Conservation (phyloP, 2,113 vertebrate species). For the Atlantisia rogersi region DNA sequence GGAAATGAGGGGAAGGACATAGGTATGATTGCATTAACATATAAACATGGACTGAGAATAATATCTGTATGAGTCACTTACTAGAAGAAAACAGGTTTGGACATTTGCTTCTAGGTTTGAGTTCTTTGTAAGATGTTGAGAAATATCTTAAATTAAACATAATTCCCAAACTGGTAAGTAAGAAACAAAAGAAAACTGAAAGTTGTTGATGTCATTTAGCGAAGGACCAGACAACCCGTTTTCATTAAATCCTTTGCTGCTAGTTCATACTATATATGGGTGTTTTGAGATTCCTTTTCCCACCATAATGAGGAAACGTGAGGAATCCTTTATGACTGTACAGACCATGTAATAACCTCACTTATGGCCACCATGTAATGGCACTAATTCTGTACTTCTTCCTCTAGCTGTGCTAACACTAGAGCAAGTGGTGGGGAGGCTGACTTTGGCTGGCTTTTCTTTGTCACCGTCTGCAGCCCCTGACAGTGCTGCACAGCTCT, state of each 20-base stretch:
- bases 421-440: background rate
- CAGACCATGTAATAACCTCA: background rate
- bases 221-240: background rate
- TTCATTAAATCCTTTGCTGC: background rate
- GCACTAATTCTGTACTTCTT: background rate
- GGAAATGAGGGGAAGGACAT: constrained; percentile 10
- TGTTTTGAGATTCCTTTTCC: background rate
- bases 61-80: background rate
- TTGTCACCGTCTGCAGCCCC: accelerated
- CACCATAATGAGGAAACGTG: background rate
- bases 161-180: background rate
- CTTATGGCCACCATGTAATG: background rate
- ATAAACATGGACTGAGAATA: background rate
- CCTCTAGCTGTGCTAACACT: background rate
- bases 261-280: background rate
- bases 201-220: background rate
- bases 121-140: background rate
- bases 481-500: background rate
- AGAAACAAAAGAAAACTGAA: constrained; percentile 26
- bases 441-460: background rate
- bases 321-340: background rate
- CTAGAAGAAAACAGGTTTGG: constrained; percentile 1
- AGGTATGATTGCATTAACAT: constrained; percentile 28
- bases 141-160: constrained; percentile 9
- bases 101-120: background rate